Base-by-base conservation (phyloP, 2,888 invertebrate species). In the Tuberolachnus salignus region DNA sequence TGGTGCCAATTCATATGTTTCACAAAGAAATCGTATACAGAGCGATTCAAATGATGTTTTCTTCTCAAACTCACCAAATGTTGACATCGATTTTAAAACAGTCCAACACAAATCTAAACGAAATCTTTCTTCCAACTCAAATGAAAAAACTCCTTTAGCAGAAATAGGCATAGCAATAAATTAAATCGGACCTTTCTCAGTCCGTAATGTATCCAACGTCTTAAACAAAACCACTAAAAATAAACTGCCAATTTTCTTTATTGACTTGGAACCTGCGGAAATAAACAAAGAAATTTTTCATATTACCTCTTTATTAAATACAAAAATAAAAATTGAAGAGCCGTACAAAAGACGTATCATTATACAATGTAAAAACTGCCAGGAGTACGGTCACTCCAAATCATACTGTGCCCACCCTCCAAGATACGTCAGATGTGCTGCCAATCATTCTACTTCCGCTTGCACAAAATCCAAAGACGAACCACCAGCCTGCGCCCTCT, bases 361-460 rank as follows among this genome's bases (percentile, higher is more conserved):
- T 57, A n/a, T n/a, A n/a, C n/a, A n/a, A n/a, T n/a, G n/a, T n/a
- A n/a, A n/a, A n/a, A n/a, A n/a, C n/a, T n/a, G n/a, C n/a, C n/a
- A n/a, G n/a, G n/a, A n/a, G n/a, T n/a, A n/a, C n/a, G n/a, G n/a
- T n/a, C n/a, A n/a, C 42, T 51, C 71, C 16, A 53, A 55, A 55
- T 26, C 71, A 23, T 71, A 57, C 51, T 71, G 71, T 71, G 49
- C 53, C 19, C 71, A 34, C n/a, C n/a, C n/a, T n/a, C n/a, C n/a
- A n/a, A n/a, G n/a, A n/a, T n/a, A n/a, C n/a, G n/a, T n/a, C n/a
- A n/a, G n/a, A n/a, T n/a, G n/a, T n/a, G n/a, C n/a, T n/a, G n/a
- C n/a, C n/a, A n/a, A n/a, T n/a, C n/a, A 72, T 44, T 34, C 34
- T 21, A 72, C 53, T 21, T 42, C 26, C 72, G 14, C 23, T 16